A percentile compares a stretch with the other conserved stretches of the same genome.
phyloP scores from a whole-genome alignment of 1,140 invertebrate species.

The Bombus cullumanus region DNA sequence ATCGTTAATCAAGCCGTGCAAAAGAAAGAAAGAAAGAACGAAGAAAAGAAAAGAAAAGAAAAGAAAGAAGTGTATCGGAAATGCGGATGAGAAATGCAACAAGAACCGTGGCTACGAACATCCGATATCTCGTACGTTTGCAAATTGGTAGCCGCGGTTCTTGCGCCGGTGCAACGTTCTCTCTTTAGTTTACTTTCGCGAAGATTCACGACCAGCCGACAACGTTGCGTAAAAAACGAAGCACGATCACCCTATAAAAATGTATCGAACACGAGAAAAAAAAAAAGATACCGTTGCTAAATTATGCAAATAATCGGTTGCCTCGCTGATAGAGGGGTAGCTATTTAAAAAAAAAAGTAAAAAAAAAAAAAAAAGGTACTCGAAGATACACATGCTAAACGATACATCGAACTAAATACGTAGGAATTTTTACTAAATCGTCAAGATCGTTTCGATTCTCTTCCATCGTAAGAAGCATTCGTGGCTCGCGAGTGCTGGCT shows the following conservation, averaged over 20 bases:
- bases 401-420: conserved; percentile 55
- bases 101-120: conserved; percentile 5
- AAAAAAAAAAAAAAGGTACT: neutral
- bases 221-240: neutral
- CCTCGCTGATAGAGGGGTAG: neutral
- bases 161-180: neutral
- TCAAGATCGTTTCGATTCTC: conserved; percentile 1
- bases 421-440: conserved; percentile 50
- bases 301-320: neutral
- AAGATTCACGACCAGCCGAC: neutral
- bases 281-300: neutral
- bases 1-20: neutral
- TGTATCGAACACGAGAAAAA: neutral
- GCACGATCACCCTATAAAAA: neutral
- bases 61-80: neutral
- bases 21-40: neutral
- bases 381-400: conserved; percentile 22
- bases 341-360: neutral
- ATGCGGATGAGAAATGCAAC: neutral
- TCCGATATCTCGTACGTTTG: neutral
- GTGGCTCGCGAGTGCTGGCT: neutral
- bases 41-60: no score
- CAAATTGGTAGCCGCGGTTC: neutral
- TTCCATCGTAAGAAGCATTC: conserved; percentile 27
- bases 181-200: conserved; percentile 9